Percentiles rank a stretch among this genome's conserved stretches.
Conservation (phyloP, 1,140 invertebrate genomes). For the Adelges cooleyi region DNA sequence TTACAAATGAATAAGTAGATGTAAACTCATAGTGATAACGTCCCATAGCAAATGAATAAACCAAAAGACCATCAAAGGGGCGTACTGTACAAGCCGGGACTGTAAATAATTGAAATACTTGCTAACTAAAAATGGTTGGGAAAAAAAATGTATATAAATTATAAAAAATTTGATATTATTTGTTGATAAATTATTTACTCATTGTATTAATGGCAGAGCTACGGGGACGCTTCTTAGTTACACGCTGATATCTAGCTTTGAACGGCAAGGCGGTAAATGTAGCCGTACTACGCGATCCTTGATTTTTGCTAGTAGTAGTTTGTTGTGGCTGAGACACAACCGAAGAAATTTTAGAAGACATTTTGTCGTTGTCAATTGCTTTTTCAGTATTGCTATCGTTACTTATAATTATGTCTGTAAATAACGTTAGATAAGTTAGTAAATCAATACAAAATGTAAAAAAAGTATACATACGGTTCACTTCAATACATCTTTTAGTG, state of each 20-base stretch:
- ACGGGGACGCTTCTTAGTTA: constrained; percentile 8
- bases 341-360: constrained; percentile 1
- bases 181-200: constrained; percentile 1
- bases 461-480: background rate
- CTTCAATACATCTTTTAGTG: constrained; percentile 4
- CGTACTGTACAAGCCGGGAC: constrained; percentile 33
- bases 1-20: constrained; percentile 63
- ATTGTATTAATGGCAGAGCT: constrained; percentile 3
- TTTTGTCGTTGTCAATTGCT: background rate
- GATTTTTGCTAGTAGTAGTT: constrained; percentile 15
- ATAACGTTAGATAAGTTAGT: no score
- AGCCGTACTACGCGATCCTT: constrained; percentile 20
- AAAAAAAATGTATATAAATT: background rate
- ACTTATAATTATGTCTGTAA: no score
- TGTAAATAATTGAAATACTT: constrained; percentile 32
- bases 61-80: constrained; percentile 43
- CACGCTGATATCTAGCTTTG: constrained; percentile 22
- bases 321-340: constrained; percentile 5
- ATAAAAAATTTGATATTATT: background rate
- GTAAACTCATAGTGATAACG: constrained; percentile 60
- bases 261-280: constrained; percentile 22
- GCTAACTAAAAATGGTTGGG: constrained; percentile 21
- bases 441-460: no score
- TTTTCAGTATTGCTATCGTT: background rate
- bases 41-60: constrained; percentile 63